Base-by-base conservation (phyloP, 2,113 vertebrate species). In the Salvelinus sp. region DNA sequence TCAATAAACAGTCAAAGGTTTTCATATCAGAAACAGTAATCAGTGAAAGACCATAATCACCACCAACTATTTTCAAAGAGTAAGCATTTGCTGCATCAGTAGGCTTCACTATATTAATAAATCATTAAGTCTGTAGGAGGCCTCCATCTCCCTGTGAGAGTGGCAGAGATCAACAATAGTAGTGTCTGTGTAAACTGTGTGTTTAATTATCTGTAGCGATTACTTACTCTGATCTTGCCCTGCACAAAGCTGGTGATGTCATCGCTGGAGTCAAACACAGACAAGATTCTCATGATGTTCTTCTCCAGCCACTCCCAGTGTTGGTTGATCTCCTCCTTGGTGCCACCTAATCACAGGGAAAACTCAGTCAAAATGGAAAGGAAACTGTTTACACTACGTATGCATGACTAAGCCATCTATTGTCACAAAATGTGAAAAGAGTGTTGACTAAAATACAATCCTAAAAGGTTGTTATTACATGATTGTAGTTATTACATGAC, bases 221-320 rank as follows among this genome's bases (percentile, higher is more conserved):
- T 57, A 75, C 96, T 92, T 94, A 99, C 97, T 88, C 96, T 93
- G 76, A 99, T 98, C 87, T 99, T 99, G 79, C 97, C 97, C 89
- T 98, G 97, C 50, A 99, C 96, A 90, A 99, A 99, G 87, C 97
- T 98, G 0, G 96, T 98, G 91, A 99, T 96, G 92, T 99, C 97
- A 89, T 98, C 96, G 30, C 94, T 96, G 78, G 96, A 98, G 91
- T 99, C 97, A 81, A 99, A 99, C 6, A 99, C 96, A 57, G 95
- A 95, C 66, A 99, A 94, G 1, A 95, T 98, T 86, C 95, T 95
- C 97, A 98, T 96, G 82, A 99, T 94, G 88, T 98, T 98, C 82
- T 95, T 91, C 87, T 97, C 96, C 82, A 99, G 90, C 97, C 97
- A 99, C 12, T 98, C 93, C 97, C 97, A 99, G 73, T 99, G 97